Evolutionary conservation across 2,888 invertebrate genomes (phyloP).

Genomic region (Oscheius sp.): DNA sequence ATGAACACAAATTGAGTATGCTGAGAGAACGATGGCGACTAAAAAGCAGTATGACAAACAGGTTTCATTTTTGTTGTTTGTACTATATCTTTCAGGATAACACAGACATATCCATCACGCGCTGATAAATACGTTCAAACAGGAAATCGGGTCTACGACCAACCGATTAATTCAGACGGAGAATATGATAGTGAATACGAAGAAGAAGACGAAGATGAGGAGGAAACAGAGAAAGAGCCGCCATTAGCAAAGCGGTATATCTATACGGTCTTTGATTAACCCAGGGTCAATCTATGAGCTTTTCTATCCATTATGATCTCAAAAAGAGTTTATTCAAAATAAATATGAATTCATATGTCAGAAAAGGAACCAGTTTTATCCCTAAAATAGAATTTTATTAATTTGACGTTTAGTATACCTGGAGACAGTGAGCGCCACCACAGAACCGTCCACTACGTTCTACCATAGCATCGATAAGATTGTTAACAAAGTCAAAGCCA

Average conservation of each 20-base stretch:
- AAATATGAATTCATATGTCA: conserved; percentile 2
- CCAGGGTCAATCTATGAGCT: background rate
- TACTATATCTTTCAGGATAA: conserved; percentile 41
- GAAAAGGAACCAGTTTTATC: background rate
- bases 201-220: conserved; percentile 41
- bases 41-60: conserved; percentile 54
- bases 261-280: conserved; percentile 57
- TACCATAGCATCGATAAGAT: conserved; percentile 67
- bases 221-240: conserved; percentile 38
- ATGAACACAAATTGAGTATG: conserved; percentile 57
- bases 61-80: conserved; percentile 30
- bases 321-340: background rate
- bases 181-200: conserved; percentile 30
- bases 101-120: conserved; percentile 58
- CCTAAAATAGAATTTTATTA: background rate
- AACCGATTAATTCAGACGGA: conserved; percentile 34
- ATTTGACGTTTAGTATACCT: conserved; percentile 21
- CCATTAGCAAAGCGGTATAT: conserved; percentile 50
- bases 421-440: conserved; percentile 62
- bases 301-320: conserved; percentile 14
- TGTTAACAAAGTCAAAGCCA: conserved; percentile 71
- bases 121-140: conserved; percentile 59
- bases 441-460: conserved; percentile 67
- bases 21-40: conserved; percentile 54
- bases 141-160: conserved; percentile 58